Conservation (phyloP, 2,113 vertebrate genomes). For the Sinocyclocheilus rhinocerous region DNA sequence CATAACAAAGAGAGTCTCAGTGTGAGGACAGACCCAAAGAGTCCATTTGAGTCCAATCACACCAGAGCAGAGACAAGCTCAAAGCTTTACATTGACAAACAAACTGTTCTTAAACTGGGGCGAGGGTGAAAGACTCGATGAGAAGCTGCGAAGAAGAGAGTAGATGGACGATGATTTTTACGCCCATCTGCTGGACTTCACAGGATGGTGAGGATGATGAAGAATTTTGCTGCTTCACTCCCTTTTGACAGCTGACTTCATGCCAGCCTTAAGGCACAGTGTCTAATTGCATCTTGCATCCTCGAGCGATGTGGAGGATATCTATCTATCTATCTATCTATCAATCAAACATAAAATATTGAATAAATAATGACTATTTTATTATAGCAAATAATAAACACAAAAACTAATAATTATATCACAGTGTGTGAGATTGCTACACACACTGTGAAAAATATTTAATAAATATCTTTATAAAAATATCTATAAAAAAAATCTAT, state of each 20-base stretch:
- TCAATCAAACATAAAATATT: too few species aligned
- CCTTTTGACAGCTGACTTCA: constrained; percentile 8
- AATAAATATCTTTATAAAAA: too few species aligned
- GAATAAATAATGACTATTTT: too few species aligned
- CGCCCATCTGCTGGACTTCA: constrained; percentile 11
- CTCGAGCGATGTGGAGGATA: constrained; percentile 47
- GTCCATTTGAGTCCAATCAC: background rate
- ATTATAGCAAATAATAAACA: too few species aligned
- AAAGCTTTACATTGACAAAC: constrained; percentile 15
- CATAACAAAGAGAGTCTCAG: background rate
- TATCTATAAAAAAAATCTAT: too few species aligned
- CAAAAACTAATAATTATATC: too few species aligned
- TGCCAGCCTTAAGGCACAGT: constrained; percentile 11
- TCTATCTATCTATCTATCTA: too few species aligned
- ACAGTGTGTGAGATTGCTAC: too few species aligned
- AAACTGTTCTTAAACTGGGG: background rate
- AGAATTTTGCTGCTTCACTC: constrained; percentile 3
- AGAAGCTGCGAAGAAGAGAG: too few species aligned
- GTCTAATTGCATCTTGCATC: constrained; percentile 74
- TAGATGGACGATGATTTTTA: background rate
- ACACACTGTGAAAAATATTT: too few species aligned
- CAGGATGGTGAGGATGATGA: constrained; percentile 8
- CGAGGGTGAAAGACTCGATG: background rate
- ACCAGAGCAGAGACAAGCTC: background rate
- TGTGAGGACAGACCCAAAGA: background rate